Conservation (phyloP, 2,888 invertebrate species). For the Copidosoma aretas region DNA sequence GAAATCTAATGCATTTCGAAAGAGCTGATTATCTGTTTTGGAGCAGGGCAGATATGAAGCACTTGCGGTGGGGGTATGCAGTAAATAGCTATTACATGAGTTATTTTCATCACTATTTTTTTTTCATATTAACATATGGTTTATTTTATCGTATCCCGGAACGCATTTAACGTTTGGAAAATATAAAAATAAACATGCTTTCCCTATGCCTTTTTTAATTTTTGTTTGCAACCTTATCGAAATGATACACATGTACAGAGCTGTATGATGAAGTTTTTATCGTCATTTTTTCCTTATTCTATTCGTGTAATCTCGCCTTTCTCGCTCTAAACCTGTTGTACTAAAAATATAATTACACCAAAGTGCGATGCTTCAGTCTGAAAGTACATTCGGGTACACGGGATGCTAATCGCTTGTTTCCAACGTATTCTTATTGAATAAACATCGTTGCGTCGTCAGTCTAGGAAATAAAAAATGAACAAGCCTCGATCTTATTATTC, state of each 20-base stretch:
- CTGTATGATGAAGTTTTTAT: no score
- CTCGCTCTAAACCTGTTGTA: constrained; percentile 36
- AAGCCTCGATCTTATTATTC: constrained; percentile 19
- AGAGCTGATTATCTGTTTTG: no score
- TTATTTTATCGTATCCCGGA: constrained; percentile 35
- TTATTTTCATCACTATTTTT: constrained; percentile 14
- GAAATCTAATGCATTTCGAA: no score
- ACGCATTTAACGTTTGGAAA: constrained; percentile 37
- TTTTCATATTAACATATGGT: constrained; percentile 30
- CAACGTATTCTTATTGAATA: constrained; percentile 15
- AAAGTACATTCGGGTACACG: constrained; percentile 26
- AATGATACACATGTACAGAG: constrained; percentile 37
- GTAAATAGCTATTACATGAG: no score
- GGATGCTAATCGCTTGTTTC: constrained; percentile 21
- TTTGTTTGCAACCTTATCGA: constrained; percentile 34
- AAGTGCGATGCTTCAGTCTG: constrained; percentile 36
- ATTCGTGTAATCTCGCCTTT: constrained; percentile 37
- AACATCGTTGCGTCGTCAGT: constrained; percentile 15
- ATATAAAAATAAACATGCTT: constrained; percentile 41
- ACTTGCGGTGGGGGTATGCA: no score
- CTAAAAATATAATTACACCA: constrained; percentile 38
- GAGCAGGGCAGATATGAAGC: no score
- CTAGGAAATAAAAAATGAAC: constrained; percentile 23
- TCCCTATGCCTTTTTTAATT: constrained; percentile 28
- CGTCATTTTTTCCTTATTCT: constrained; percentile 30